These are phyloP conservation scores for Lanius ludovicianus DNA, from an alignment of 2,113 vertebrate genomes.

Conservation along the genomic window DNA sequence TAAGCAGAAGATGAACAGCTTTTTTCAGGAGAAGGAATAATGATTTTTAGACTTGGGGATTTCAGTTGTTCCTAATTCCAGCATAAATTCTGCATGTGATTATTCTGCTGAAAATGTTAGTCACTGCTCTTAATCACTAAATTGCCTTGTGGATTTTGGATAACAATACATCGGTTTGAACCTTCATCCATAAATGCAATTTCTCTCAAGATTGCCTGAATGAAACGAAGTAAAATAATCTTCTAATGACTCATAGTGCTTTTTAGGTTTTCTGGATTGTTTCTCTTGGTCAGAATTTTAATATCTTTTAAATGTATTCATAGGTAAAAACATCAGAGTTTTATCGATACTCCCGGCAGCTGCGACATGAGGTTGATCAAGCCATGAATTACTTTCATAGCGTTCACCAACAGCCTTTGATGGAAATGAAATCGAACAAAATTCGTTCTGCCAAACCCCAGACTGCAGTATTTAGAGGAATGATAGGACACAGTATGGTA, in stretches of 20 bases:
- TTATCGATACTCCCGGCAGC: constrained; percentile 95
- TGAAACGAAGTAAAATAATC: neutral
- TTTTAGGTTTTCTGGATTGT: constrained; percentile 55
- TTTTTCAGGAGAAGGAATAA: neutral
- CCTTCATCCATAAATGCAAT: neutral
- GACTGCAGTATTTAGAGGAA: constrained; percentile 96
- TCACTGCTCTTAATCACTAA: neutral
- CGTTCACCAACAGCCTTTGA: constrained; percentile 92
- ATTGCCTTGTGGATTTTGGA: constrained; percentile 19
- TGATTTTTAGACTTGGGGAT: neutral
- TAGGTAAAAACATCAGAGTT: constrained; percentile 99
- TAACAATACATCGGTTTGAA: neutral
- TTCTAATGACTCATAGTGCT: constrained; percentile 6
- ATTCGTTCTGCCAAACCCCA: constrained; percentile 95
- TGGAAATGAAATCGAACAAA: constrained; percentile 91
- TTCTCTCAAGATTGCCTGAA: neutral
- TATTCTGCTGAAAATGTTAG: neutral
- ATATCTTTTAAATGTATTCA: constrained; percentile 73
- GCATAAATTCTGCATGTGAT: neutral
- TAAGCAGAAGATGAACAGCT: neutral
- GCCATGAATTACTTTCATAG: constrained; percentile 96
- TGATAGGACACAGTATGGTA: constrained; percentile 99
- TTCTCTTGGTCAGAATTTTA: constrained; percentile 63
- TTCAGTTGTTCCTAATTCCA: neutral
- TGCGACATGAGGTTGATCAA: constrained; percentile 94